Base-by-base conservation (phyloP, 1,140 invertebrate genomes). In the Microvelia longipes region DNA sequence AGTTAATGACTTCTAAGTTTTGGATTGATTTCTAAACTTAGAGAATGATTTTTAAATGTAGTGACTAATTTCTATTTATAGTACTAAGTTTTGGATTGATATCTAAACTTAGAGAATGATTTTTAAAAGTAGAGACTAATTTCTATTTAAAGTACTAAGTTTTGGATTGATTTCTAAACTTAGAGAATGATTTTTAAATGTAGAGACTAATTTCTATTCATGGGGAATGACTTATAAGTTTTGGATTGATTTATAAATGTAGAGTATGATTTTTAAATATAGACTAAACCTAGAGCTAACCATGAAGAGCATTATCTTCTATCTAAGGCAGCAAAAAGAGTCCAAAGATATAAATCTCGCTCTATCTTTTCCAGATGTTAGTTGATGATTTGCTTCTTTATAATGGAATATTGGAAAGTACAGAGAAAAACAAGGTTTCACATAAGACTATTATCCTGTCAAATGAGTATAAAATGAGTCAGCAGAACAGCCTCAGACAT, bases 321-420 rank as follows among this genome's bases (percentile, higher is more conserved):
- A n/a, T n/a, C n/a, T n/a, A 60, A 11, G 19, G 35, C 19, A 11
- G 64, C 64, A 24, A 11, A 5, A 65, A 13, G 65, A 72, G n/a
- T 72, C 2, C 24, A 69, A 28, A 29, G 61, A 26, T 70, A 29
- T 68, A 73, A n/a, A 70, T 71, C n/a, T n/a, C n/a, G n/a, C n/a
- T n/a, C n/a, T n/a, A n/a, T n/a, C n/a, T 70, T 65, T 75, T 78
- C 28, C 71, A 88, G 86, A 84, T 91, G 68, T 79, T 90, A 72
- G 85, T 91, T 29, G 89, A 91, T 78, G 89, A 91, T 77, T 78
- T 91, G 50, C 76, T 91, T 63, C 80, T 91, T n/a, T 90, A 88
- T 75, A 90, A 90, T 78, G 88, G 88, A 24, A 82, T 80, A 1
- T 76, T 89, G 70, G 82, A 85, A 28, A 63, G 27, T 24, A 64